Conservation (phyloP, 2,888 invertebrate genomes). For the Trichogramma evanescens region DNA sequence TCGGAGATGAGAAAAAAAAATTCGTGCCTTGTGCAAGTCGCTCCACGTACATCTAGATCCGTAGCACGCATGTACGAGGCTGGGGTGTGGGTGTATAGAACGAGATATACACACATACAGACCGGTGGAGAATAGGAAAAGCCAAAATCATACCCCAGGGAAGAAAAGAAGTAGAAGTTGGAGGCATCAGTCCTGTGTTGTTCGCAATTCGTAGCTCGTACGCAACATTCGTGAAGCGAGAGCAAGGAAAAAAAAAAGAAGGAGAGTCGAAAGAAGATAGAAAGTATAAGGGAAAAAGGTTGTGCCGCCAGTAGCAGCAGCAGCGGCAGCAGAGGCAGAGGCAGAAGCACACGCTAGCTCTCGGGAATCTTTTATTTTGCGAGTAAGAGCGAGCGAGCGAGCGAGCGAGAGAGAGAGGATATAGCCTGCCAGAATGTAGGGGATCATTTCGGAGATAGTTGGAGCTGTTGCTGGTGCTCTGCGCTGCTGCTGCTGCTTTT, state of each 20-base stretch:
- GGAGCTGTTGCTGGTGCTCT: slow-evolving; percentile 32
- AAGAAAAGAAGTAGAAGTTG: background rate
- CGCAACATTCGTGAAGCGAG: background rate
- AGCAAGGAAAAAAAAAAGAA: slow-evolving; percentile 1
- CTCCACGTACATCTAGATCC: too few species aligned
- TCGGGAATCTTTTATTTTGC: too few species aligned
- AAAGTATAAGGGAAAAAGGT: too few species aligned
- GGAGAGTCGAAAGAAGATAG: too few species aligned
- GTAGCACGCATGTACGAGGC: too few species aligned
- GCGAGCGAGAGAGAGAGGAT: slow-evolving; percentile 24
- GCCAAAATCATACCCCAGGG: slow-evolving; percentile 1
- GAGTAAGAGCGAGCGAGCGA: background rate
- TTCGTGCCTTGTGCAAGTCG: background rate
- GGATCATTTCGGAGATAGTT: slow-evolving; percentile 49
- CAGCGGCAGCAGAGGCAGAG: slow-evolving; percentile 24
- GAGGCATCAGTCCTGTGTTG: background rate
- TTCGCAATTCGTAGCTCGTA: slow-evolving; percentile 39
- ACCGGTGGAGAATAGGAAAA: background rate
- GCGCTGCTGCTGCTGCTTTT: slow-evolving; percentile 30
- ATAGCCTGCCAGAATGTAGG: slow-evolving; percentile 40
- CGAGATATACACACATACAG: too few species aligned
- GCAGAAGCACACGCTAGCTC: slow-evolving; percentile 11
- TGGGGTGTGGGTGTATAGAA: too few species aligned
- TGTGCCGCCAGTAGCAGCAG: background rate
- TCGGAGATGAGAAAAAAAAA: background rate